Evolutionary conservation across 2,888 invertebrate genomes (phyloP).

Genomic region (Fragum sueziense): DNA sequence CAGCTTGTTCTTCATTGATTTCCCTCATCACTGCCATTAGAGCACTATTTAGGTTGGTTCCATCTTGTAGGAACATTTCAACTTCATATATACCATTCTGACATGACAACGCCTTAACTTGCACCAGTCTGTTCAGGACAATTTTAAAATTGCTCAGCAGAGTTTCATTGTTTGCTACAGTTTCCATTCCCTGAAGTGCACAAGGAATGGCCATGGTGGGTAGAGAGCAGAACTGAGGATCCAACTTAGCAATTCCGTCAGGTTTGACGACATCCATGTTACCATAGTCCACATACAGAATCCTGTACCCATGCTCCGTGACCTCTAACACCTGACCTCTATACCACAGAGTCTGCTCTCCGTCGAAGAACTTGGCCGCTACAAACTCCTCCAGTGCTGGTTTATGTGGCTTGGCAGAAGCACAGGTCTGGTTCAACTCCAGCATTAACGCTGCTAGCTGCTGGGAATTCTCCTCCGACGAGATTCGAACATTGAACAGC

Average conservation of each 20-base stretch:
- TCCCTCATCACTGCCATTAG: not conserved
- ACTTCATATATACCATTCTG: slow-evolving; percentile 54
- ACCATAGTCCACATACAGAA: slow-evolving; percentile 85
- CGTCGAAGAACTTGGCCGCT: slow-evolving; percentile 52
- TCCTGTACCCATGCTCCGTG: slow-evolving; percentile 85
- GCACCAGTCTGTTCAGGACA: slow-evolving; percentile 30
- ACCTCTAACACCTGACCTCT: slow-evolving; percentile 39
- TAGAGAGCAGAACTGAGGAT: slow-evolving; percentile 22
- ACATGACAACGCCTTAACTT: slow-evolving; percentile 30
- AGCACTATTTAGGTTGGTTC: slow-evolving; percentile 20
- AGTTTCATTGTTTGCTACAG: slow-evolving; percentile 28
- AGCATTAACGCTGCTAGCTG: slow-evolving; percentile 58
- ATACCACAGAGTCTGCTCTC: slow-evolving; percentile 30
- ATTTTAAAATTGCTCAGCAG: slow-evolving; percentile 10
- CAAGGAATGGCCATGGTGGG: slow-evolving; percentile 57
- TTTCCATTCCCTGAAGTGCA: slow-evolving; percentile 36
- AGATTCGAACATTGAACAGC: slow-evolving; percentile 20
- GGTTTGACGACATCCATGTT: slow-evolving; percentile 87
- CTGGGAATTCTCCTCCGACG: slow-evolving; percentile 5
- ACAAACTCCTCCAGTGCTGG: slow-evolving; percentile 59
- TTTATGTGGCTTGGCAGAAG: slow-evolving; percentile 29
- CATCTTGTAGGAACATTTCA: slow-evolving; percentile 45
- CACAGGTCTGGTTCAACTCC: slow-evolving; percentile 83
- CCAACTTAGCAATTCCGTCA: slow-evolving; percentile 80
- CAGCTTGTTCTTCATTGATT: not conserved